Evolutionary conservation across 2,888 invertebrate species (phyloP).

Genomic region (Thymelicus lineola): DNA sequence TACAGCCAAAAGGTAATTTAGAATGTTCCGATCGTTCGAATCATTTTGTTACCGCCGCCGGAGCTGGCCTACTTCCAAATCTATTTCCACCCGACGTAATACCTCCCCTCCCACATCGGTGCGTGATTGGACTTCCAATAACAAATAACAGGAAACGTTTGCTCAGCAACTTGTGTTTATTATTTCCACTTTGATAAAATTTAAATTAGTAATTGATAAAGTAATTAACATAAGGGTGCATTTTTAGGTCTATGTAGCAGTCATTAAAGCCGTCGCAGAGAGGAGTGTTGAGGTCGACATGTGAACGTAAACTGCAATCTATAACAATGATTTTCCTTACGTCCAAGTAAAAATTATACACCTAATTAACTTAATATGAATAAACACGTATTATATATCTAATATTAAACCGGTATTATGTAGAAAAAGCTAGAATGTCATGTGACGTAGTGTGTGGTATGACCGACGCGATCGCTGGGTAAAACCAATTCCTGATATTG

Average conservation of each 20-base stretch:
- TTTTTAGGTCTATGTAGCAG: no score
- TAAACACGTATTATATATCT: constrained; percentile 11
- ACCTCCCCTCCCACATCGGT: constrained; percentile 45
- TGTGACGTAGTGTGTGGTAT: constrained; percentile 8
- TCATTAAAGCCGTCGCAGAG: no score
- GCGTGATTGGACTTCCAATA: constrained; percentile 34
- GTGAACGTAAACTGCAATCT: no score
- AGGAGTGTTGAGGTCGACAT: no score
- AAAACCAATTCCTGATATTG: constrained; percentile 23
- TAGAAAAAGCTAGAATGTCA: constrained; percentile 16
- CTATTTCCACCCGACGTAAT: constrained; percentile 56
- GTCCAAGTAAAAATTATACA: no score
- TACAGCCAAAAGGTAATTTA: background rate
- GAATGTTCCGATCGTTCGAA: background rate
- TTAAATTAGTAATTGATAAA: no score
- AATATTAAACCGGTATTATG: constrained; percentile 12
- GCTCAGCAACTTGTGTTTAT: background rate
- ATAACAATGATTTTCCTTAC: no score
- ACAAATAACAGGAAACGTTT: constrained; percentile 3
- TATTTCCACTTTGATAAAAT: background rate
- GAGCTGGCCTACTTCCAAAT: constrained; percentile 50
- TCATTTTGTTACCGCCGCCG: background rate
- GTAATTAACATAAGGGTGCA: no score
- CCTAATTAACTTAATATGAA: background rate
- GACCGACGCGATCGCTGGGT: constrained; percentile 27